Conservation (phyloP, 2,113 vertebrate species). For the Scatophagus argus region DNA sequence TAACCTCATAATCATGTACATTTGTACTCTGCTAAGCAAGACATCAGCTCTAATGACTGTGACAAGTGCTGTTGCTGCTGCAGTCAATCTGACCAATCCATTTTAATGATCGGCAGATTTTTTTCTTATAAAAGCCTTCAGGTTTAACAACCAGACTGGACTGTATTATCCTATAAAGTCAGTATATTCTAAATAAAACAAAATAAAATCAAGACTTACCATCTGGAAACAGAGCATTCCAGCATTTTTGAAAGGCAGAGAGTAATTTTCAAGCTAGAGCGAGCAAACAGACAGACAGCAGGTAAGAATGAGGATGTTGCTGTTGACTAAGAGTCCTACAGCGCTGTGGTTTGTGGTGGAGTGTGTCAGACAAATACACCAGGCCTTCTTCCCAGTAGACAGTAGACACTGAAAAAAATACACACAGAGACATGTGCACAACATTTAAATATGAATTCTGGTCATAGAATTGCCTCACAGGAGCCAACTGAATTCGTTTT, state of each 20-base stretch:
- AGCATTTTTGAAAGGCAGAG: background rate
- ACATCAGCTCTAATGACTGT: background rate
- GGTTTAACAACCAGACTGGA: background rate
- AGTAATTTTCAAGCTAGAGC: background rate
- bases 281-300: background rate
- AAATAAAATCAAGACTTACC: slow-evolving; percentile 32
- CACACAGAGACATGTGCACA: background rate
- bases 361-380: background rate
- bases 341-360: background rate
- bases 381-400: background rate
- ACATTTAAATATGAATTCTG: too few relatives aligned
- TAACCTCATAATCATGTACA: background rate
- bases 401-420: background rate
- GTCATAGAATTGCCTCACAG: too few relatives aligned
- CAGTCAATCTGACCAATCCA: background rate
- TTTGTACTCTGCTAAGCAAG: background rate
- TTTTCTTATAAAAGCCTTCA: background rate
- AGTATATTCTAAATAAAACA: background rate
- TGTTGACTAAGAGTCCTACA: rapidly evolving
- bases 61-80: background rate
- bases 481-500: background rate
- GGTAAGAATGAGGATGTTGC: background rate
- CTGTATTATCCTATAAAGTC: background rate
- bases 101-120: background rate
- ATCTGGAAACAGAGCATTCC: background rate